Evolutionary conservation across 2,888 invertebrate species (phyloP).

Genomic region (Brachypterus glaber): DNA sequence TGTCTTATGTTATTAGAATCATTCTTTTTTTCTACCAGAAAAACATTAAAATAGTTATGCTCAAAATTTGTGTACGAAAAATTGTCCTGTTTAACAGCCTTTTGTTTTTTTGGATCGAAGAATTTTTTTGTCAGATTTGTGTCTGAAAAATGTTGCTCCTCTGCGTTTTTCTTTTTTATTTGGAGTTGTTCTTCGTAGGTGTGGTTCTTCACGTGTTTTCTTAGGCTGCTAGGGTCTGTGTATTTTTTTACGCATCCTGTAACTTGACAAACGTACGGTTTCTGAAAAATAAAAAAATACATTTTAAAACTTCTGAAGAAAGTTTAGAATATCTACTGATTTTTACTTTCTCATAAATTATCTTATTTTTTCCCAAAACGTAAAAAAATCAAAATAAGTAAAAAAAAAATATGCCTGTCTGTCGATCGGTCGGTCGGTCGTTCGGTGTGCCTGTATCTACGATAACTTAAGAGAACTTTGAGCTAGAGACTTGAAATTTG

Average conservation of each 20-base stretch:
- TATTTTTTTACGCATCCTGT: conserved; percentile 82
- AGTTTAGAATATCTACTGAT: too few relatives aligned
- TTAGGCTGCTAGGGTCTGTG: conserved; percentile 86
- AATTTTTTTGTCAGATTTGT: conserved; percentile 22
- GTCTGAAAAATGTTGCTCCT: conserved; percentile 17
- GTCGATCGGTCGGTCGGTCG: too few relatives aligned
- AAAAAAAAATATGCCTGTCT: too few relatives aligned
- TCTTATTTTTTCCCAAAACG: too few relatives aligned
- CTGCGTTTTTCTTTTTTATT: conserved; percentile 31
- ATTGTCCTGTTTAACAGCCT: conserved; percentile 20
- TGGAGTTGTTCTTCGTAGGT: conserved; percentile 37
- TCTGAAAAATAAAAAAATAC: conserved; percentile 47
- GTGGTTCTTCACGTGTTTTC: conserved; percentile 88
- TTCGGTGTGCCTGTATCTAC: too few relatives aligned
- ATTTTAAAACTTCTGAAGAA: too few relatives aligned
- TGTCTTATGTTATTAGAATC: conserved; percentile 30
- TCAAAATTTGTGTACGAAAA: conserved; percentile 22
- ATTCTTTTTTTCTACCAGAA: conserved; percentile 17
- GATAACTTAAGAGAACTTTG: too few relatives aligned
- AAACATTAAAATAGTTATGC: conserved; percentile 29
- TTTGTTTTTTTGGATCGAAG: conserved; percentile 28
- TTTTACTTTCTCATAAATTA: too few relatives aligned
- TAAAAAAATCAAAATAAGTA: too few relatives aligned
- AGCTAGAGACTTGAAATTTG: too few relatives aligned
- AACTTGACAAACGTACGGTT: conserved; percentile 87